Percentiles rank a stretch among this genome's conserved stretches.
Evolutionary conservation across 2,888 invertebrate genomes (phyloP).

Genomic region (Hydrotaea diabolus): DNA sequence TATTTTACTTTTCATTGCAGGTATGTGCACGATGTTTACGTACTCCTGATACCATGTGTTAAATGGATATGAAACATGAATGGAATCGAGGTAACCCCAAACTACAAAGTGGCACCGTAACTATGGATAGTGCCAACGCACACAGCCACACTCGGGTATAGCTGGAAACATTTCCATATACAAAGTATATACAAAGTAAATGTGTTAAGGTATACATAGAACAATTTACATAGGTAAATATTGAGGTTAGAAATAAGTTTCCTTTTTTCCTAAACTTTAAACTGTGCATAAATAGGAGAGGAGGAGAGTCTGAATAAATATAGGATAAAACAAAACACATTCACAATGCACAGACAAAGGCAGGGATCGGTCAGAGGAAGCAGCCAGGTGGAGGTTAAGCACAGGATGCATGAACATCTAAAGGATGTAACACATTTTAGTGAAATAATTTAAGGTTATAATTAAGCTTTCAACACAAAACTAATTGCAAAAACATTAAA

Average conservation of each 20-base stretch:
- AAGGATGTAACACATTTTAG: not conserved
- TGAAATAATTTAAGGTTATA: constrained; percentile 30
- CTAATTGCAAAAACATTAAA: constrained; percentile 5
- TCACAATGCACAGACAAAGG: too few species aligned
- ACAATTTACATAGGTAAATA: constrained; percentile 52
- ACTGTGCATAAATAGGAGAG: not conserved
- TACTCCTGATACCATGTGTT: constrained; percentile 10
- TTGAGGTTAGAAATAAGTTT: constrained; percentile 59
- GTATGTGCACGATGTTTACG: constrained; percentile 28
- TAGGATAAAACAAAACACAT: too few species aligned
- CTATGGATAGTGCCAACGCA: too few species aligned
- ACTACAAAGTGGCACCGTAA: not conserved
- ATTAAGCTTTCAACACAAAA: constrained; percentile 30
- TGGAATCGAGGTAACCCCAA: not conserved
- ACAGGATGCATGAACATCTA: not conserved
- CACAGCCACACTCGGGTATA: not conserved
- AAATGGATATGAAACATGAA: constrained; percentile 64
- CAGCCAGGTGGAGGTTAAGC: too few species aligned
- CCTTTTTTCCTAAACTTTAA: constrained; percentile 8
- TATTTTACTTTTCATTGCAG: constrained; percentile 60
- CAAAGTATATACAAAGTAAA: not conserved
- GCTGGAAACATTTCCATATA: not conserved
- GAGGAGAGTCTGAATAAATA: not conserved
- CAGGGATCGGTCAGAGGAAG: too few species aligned
- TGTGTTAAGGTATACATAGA: constrained; percentile 25